phyloP scores from a whole-genome alignment of 1,140 invertebrate genomes.

The Amphibalanus amphitrite region DNA sequence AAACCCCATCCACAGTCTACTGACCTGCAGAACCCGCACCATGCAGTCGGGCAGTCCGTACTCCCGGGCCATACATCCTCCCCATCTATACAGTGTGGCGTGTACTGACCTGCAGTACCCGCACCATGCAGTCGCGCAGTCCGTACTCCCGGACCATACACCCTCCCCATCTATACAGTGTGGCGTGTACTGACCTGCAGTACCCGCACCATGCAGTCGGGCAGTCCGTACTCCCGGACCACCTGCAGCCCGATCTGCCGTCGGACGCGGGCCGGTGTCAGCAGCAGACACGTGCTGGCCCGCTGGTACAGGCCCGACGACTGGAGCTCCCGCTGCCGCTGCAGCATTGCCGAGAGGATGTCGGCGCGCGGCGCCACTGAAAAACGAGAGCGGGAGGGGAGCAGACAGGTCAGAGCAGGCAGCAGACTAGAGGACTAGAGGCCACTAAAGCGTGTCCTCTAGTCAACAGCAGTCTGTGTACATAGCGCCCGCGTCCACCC shows the following conservation, averaged over 20 bases:
- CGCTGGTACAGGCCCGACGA: slow-evolving; percentile 57
- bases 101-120: no score
- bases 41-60: no score
- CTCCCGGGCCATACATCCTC: no score
- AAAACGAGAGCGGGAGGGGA: neutral
- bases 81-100: no score
- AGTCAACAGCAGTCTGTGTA: no score
- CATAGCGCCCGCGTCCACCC: neutral
- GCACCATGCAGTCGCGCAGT: no score
- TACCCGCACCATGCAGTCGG: slow-evolving; percentile 73
- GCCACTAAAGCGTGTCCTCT: no score
- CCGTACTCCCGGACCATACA: no score
- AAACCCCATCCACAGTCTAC: no score
- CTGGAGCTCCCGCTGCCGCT: slow-evolving; percentile 65
- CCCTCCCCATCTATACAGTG: no score
- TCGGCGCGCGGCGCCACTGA: slow-evolving; percentile 44
- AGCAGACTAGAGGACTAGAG: no score
- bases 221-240: slow-evolving; percentile 82
- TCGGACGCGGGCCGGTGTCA: slow-evolving; percentile 54
- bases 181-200: slow-evolving; percentile 34
- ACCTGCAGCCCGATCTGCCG: slow-evolving; percentile 68
- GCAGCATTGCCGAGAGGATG: slow-evolving; percentile 61
- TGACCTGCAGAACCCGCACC: no score
- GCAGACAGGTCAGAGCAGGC: neutral
- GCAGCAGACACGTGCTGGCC: slow-evolving; percentile 51